Base-by-base conservation (phyloP, 2,113 vertebrate genomes). In the Gallinago jamesoni region DNA sequence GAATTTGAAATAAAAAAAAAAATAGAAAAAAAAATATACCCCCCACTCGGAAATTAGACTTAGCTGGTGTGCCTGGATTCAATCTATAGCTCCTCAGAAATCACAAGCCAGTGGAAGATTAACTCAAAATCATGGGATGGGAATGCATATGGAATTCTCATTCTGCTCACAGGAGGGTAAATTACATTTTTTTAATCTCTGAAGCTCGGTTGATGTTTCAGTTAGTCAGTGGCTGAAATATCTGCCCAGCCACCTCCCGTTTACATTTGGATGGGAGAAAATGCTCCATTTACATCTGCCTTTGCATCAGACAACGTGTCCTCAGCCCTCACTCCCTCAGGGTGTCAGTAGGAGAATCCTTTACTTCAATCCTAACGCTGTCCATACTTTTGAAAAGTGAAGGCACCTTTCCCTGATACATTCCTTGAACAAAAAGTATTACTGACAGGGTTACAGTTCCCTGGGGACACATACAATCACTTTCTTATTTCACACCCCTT, bases 81-180 rank as follows among this genome's bases (percentile, higher is more conserved):
- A 92, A 94, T 87, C 94, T 76, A 7, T 6, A 62, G 48, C 89
- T 94, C 86, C 69, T 90, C 89, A 72, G 74, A 93, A 96, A 96
- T 89, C 83, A 95, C 56, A 81, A 60, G 41, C 27, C 86, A 92
- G 39, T 73, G 69, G 76, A 92, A 96, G 88, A 81, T 82, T 89
- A 94, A 93, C 43, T 81, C 67, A 41, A 87, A 93, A 78, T 52
- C 86, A 81, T 25, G 75, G 73, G 64, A 75, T 68, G 83, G 90
- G 77, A 95, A 92, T 69, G 89, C 77, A 41, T 22, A 57, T 75
- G 69, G 76, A 87, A 94, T 92, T 95, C 86, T 94, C 84, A 3
- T 90, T 93, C 84, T 66, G 73, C 88, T 76, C 72, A 35, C 28
- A 33, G 78, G 30, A 90, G 69, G 66, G 53, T 55, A 75, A 74